phyloP scores from a whole-genome alignment of 2,797 vertebrate genomes.

The Chromis chromis region DNA sequence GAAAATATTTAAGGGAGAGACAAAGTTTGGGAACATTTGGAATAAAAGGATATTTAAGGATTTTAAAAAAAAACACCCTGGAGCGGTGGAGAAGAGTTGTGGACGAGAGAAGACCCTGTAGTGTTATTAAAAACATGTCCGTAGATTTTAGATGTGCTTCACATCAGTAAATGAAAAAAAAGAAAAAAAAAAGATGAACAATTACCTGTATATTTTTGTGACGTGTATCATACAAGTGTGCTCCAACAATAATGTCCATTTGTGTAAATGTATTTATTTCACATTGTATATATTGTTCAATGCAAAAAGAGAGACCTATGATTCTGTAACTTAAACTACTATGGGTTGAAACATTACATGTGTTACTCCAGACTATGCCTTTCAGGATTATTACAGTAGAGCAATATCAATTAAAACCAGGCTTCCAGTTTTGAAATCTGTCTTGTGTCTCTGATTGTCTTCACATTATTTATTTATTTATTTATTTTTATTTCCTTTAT shows the following conservation, averaged over 20 bases:
- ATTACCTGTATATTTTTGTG: conserved; percentile 99
- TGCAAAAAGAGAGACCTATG: conserved; percentile 99
- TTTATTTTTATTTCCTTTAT: background rate
- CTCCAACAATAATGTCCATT: conserved; percentile 99
- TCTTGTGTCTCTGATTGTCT: conserved; percentile 80
- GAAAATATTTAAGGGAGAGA: conserved; percentile 83
- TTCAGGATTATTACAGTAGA: conserved; percentile 99
- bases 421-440: conserved; percentile 98
- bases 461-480: background rate
- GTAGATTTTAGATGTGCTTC: conserved; percentile 99
- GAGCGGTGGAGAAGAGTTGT: conserved; percentile 89
- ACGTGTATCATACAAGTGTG: conserved; percentile 99
- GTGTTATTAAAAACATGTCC: conserved; percentile 93
- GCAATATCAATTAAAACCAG: conserved; percentile 99
- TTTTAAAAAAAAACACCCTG: conserved; percentile 57
- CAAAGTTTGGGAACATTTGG: conserved; percentile 61
- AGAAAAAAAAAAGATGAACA: conserved; percentile 73
- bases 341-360: conserved; percentile 97
- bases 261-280: conserved; percentile 99
- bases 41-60: conserved; percentile 55
- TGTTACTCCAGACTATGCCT: conserved; percentile 99
- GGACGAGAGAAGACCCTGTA: conserved; percentile 89
- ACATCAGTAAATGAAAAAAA: conserved; percentile 93
- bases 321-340: conserved; percentile 99
- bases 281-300: conserved; percentile 99